Conservation (phyloP, 2,113 vertebrate species). For the Canis aureus region DNA sequence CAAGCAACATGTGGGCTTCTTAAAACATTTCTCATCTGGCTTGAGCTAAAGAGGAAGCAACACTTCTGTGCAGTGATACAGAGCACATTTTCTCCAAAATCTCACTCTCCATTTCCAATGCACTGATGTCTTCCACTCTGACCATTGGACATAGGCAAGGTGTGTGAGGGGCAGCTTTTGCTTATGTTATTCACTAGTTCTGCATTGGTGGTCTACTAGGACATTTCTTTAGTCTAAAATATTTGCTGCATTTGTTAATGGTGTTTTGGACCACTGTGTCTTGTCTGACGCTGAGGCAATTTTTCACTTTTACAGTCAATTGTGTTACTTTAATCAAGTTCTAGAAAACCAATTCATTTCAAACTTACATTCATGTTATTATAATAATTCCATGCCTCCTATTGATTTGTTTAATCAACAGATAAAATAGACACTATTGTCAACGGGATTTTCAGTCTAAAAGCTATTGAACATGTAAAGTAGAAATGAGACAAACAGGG, state of each 20-base stretch:
- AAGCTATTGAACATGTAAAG: neutral
- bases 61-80: neutral
- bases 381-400: neutral
- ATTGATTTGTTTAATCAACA: conserved; percentile 3
- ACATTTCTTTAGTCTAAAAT: neutral
- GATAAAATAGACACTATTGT: neutral
- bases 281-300: neutral
- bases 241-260: neutral
- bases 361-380: neutral
- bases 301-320: neutral
- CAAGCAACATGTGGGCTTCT: neutral
- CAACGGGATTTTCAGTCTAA: neutral
- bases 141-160: neutral
- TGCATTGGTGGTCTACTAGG: neutral
- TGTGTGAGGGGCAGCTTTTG: neutral
- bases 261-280: neutral
- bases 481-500: neutral
- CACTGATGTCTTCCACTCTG: neutral
- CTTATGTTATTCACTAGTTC: neutral
- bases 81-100: neutral
- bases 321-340: neutral
- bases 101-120: neutral
- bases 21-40: neutral
- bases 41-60: neutral
- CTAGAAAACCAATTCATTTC: neutral